Base-by-base conservation (phyloP, 2,888 invertebrate genomes). In the Allygus modestus region DNA sequence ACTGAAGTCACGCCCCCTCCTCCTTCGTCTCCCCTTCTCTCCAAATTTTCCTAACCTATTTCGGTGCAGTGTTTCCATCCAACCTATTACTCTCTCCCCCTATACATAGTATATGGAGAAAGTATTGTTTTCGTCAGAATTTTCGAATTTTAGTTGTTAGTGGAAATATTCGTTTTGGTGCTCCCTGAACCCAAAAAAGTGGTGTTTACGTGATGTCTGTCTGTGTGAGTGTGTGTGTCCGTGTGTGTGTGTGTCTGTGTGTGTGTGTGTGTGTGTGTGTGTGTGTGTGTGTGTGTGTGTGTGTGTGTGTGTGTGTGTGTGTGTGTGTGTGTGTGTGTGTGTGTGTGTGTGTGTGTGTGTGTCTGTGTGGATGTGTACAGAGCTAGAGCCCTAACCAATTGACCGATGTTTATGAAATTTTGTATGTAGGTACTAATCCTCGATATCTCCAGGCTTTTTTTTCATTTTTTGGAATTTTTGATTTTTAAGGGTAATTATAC, bases 191-290 rank as follows among this genome's bases (percentile, higher is more conserved):
- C 46, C 12, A 46, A 46, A 46, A 46, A 46, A 12, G 4, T 4
- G 15, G 4, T 46, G 4, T 46, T 12, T 1, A 12, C 12, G 12
- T 46, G 46, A 15, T 46, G 46, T 46, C 46, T 46, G 46, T 46
- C 15, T 46, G 46, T 46, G 46, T 46, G 46, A 9, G 46, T 46
- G 46, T 46, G 46, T 46, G 46, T 46, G 46, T 46, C 7, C 12
- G 46, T 46, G 46, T 46, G 46, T 46, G 46, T 46, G 46, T 46
- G 46, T 46, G 46, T 46, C 7, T 46, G 46, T 46, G 46, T 46
- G 46, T 46, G 46, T 46, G 46, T 46, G 46, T 46, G 46, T 46
- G 46, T 46, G 46, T 46, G 46, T 46, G 46, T 46, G 46, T 46
- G 46, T 46, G 46, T 46, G 46, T 46, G 46, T 46, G 46, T 46